Conservation (phyloP, 1,140 invertebrate genomes). For the Asbolus verrucosus region DNA sequence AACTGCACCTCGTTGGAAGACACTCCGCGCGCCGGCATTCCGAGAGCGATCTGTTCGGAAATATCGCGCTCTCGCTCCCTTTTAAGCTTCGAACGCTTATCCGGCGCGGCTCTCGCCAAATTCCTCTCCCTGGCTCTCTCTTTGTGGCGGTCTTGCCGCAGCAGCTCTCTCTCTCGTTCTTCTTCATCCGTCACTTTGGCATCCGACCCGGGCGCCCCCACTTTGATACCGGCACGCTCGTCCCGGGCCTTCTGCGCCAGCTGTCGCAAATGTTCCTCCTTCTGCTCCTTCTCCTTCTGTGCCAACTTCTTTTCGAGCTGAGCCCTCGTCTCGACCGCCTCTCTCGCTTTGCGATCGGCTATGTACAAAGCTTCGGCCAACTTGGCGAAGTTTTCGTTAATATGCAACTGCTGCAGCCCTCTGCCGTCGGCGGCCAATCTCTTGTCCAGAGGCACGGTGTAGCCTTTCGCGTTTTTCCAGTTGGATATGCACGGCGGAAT, state of each 20-base stretch:
- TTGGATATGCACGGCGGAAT: slow-evolving; percentile 99
- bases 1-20: slow-evolving; percentile 87
- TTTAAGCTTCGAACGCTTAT: slow-evolving; percentile 92
- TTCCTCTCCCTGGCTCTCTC: slow-evolving; percentile 94
- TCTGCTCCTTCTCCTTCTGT: slow-evolving; percentile 98
- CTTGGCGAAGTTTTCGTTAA: slow-evolving; percentile 99
- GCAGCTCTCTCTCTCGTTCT: slow-evolving; percentile 87
- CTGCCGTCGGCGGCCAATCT: slow-evolving; percentile 97
- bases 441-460: slow-evolving; percentile 99
- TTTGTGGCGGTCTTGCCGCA: slow-evolving; percentile 90
- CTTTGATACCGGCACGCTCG: slow-evolving; percentile 88
- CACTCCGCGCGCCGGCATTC: slow-evolving; percentile 88
- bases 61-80: slow-evolving; percentile 96
- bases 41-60: slow-evolving; percentile 98
- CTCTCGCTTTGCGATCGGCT: slow-evolving; percentile 96
- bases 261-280: slow-evolving; percentile 93
- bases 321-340: slow-evolving; percentile 96
- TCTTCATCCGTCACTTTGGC: slow-evolving; percentile 71
- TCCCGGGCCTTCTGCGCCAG: slow-evolving; percentile 96
- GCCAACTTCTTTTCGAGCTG: slow-evolving; percentile 97
- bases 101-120: slow-evolving; percentile 91
- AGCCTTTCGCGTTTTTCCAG: slow-evolving; percentile 99
- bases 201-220: slow-evolving; percentile 61
- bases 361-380: slow-evolving; percentile 97
- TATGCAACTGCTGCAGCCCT: slow-evolving; percentile 96